A percentile compares a stretch with the other conserved stretches of the same genome.
phyloP scores from a whole-genome alignment of 2,888 invertebrate genomes.

The Drosophila barbarae region DNA sequence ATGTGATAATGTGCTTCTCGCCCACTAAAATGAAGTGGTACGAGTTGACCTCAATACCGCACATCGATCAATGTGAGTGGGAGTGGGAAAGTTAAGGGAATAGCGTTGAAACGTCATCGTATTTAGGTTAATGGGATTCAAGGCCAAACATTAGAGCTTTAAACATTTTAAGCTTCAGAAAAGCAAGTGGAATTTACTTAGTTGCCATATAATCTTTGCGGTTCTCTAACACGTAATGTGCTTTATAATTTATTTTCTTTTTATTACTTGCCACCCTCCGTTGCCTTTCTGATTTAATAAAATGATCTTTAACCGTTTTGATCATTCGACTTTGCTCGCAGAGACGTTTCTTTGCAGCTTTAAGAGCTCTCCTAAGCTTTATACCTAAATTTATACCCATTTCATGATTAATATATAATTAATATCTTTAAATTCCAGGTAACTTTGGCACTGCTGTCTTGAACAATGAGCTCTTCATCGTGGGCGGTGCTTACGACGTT shows the following conservation, averaged over 20 bases:
- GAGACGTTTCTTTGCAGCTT: not conserved
- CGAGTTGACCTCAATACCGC: conserved; percentile 85
- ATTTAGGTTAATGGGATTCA: not conserved
- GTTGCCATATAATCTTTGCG: not conserved
- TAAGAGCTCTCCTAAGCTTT: not conserved
- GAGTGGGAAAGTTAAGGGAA: not conserved
- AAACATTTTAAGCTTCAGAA: not conserved
- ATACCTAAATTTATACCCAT: not conserved
- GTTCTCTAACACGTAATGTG: not conserved
- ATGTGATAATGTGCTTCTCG: conserved; percentile 85
- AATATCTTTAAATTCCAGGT: conserved; percentile 48
- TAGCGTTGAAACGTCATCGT: not conserved
- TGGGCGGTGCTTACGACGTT: conserved; percentile 87
- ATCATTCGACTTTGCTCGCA: too few relatives aligned
- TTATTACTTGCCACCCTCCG: not conserved
- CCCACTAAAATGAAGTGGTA: conserved; percentile 83
- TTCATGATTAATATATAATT: not conserved
- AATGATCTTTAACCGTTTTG: not conserved
- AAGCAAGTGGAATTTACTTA: not conserved
- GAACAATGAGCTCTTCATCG: conserved; percentile 85
- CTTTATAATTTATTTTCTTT: not conserved
- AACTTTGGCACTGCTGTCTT: conserved; percentile 86
- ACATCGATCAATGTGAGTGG: conserved; percentile 84
- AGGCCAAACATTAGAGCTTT: not conserved
- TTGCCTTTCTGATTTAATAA: not conserved